These are phyloP conservation scores for Trimorus sp. DNA, from an alignment of 2,888 invertebrate genomes.

Conservation along the genomic window DNA sequence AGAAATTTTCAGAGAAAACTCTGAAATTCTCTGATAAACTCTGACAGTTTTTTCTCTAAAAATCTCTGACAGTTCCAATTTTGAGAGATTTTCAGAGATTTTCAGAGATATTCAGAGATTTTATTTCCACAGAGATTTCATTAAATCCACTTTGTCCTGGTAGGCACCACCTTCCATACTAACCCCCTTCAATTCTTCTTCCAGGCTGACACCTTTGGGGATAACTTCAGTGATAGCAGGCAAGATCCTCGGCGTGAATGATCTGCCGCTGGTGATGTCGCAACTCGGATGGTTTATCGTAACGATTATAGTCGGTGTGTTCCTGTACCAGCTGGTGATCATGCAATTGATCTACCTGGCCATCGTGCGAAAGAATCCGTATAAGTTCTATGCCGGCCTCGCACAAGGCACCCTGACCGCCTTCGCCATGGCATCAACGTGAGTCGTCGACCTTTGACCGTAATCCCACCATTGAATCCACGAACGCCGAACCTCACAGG, in stretches of 20 bases:
- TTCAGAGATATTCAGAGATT: no score
- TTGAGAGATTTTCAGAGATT: no score
- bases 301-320: conserved; percentile 91
- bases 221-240: conserved; percentile 93
- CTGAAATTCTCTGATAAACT: no score
- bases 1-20: no score
- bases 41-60: no score
- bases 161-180: no score
- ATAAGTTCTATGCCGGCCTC: conserved; percentile 91
- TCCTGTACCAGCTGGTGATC: conserved; percentile 91
- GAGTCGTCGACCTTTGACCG: conserved; percentile 82
- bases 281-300: conserved; percentile 86
- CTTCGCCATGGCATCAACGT: conserved; percentile 96
- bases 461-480: conserved; percentile 75
- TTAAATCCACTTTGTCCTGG: no score
- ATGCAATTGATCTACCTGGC: conserved; percentile 93
- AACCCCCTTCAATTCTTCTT: conserved; percentile 19
- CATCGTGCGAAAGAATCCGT: conserved; percentile 91
- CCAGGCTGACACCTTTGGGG: conserved; percentile 89
- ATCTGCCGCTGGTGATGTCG: conserved; percentile 84
- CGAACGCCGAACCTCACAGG: conserved; percentile 78
- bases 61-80: no score
- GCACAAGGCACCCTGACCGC: conserved; percentile 93
- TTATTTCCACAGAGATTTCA: no score
- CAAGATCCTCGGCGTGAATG: conserved; percentile 88